Evolutionary conservation across 2,113 vertebrate genomes (phyloP).

Genomic region (Myrmecobius fasciatus): DNA sequence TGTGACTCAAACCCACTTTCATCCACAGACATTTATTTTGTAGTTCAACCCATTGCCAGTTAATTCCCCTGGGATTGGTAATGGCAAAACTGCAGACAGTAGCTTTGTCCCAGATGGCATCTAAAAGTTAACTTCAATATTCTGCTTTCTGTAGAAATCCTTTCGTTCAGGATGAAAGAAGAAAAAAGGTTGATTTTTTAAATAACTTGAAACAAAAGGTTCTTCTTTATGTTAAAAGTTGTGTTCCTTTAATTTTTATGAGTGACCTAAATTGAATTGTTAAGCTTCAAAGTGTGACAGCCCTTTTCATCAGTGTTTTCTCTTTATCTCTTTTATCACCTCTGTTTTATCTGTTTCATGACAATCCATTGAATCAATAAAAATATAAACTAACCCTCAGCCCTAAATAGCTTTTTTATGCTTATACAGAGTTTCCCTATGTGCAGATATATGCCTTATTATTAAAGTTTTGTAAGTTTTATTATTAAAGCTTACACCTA

Average conservation of each 20-base stretch:
- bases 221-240: background rate
- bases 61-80: background rate
- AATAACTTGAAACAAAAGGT: background rate
- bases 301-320: background rate
- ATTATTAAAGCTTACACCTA: background rate
- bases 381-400: background rate
- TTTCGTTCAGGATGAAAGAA: background rate
- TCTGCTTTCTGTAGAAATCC: background rate
- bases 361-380: background rate
- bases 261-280: background rate
- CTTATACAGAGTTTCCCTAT: background rate
- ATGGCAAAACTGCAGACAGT: background rate
- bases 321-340: background rate
- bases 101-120: background rate
- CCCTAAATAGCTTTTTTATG: background rate
- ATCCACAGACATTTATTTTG: background rate
- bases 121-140: background rate
- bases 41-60: background rate
- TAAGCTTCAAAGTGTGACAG: background rate
- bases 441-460: background rate
- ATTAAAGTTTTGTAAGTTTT: too few species aligned
- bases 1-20: background rate
- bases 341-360: background rate
- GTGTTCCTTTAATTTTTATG: background rate
- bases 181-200: background rate